phyloP scores from a whole-genome alignment of 2,113 vertebrate genomes.

The Ptyas mucosa region DNA sequence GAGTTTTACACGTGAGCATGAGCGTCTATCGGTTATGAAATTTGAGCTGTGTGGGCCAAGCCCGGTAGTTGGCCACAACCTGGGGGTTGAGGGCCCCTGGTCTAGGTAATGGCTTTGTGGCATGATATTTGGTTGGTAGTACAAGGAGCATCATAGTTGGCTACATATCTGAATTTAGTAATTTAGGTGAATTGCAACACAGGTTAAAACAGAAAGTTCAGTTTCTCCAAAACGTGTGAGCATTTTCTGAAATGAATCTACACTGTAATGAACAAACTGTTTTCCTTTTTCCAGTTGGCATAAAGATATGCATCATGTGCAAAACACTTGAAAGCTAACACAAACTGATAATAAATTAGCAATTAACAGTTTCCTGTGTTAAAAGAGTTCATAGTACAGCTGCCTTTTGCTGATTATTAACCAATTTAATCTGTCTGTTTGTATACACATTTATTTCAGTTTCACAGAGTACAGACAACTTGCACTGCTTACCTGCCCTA shows the following conservation, averaged over 20 bases:
- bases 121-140: background rate
- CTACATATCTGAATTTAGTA: background rate
- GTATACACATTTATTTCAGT: background rate
- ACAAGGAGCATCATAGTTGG: background rate
- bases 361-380: background rate
- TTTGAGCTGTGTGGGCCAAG: background rate
- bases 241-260: background rate
- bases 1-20: background rate
- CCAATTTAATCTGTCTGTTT: background rate
- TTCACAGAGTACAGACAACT: background rate
- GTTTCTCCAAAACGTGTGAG: background rate
- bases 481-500: constrained; percentile 85
- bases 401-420: background rate
- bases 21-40: background rate
- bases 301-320: constrained; percentile 2
- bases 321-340: background rate
- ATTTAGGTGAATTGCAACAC: background rate
- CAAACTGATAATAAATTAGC: background rate
- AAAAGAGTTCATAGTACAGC: background rate
- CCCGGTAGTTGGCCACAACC: background rate
- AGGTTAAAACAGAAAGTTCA: background rate
- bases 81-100: background rate
- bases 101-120: background rate
- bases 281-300: background rate
- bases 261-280: background rate